phyloP scores from a whole-genome alignment of 2,888 invertebrate species.

The Watsonalla cultraria region DNA sequence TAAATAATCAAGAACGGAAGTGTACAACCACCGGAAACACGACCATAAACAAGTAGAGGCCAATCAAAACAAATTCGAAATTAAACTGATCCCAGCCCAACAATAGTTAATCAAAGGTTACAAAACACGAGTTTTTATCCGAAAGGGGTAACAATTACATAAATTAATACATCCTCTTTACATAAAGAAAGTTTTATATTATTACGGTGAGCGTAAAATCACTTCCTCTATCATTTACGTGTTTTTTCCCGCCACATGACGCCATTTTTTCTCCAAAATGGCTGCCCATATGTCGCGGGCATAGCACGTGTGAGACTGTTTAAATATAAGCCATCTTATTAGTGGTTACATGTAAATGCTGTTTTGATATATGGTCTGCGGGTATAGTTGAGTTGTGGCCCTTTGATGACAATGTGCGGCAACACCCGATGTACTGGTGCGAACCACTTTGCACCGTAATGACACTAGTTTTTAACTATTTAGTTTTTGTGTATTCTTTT shows the following conservation, averaged over 20 bases:
- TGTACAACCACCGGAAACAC: constrained; percentile 50
- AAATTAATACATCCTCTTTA: constrained; percentile 74
- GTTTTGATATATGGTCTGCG: neutral
- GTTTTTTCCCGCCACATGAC: constrained; percentile 67
- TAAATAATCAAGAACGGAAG: constrained; percentile 35
- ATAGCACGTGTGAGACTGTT: constrained; percentile 52
- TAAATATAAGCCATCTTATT: constrained; percentile 15
- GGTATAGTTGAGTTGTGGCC: too few species aligned
- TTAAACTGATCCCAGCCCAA: constrained; percentile 56
- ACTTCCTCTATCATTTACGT: constrained; percentile 68
- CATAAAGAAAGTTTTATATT: constrained; percentile 57
- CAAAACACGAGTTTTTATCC: constrained; percentile 62
- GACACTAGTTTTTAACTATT: too few species aligned
- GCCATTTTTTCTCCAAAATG: constrained; percentile 57
- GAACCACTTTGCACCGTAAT: too few species aligned
- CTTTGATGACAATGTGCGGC: too few species aligned
- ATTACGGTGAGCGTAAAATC: constrained; percentile 68
- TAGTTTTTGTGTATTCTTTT: too few species aligned
- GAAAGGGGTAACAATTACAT: constrained; percentile 73
- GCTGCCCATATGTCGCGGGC: constrained; percentile 53
- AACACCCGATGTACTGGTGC: too few species aligned
- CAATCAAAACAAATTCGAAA: constrained; percentile 73
- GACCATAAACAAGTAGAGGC: constrained; percentile 40
- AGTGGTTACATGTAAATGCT: constrained; percentile 5
- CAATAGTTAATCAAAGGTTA: constrained; percentile 56